Percentiles rank a stretch among this genome's conserved stretches.
These are phyloP conservation scores for Brachypodius melanocephalos DNA, from an alignment of 2,113 vertebrate genomes.

Conservation along the genomic window DNA sequence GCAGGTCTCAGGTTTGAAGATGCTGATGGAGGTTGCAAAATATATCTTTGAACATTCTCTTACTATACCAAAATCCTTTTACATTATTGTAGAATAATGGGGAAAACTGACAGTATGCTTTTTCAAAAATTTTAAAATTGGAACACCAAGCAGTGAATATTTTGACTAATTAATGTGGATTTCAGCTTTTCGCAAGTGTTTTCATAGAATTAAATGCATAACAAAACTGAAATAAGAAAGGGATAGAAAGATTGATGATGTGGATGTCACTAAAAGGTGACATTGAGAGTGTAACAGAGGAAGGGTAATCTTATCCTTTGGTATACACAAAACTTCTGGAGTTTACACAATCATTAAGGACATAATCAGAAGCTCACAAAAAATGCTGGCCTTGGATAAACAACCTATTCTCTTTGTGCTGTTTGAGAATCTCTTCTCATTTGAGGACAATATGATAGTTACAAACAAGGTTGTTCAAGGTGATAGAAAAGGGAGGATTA, in stretches of 20 bases:
- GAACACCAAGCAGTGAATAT: background rate
- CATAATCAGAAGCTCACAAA: background rate
- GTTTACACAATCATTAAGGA: background rate
- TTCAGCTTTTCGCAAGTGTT: background rate
- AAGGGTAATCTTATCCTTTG: background rate
- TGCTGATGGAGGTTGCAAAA: background rate
- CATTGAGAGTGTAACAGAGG: background rate
- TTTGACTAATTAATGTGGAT: background rate
- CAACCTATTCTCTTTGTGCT: background rate
- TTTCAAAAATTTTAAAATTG: background rate
- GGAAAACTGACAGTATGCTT: rapidly evolving
- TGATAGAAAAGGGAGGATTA: conserved; percentile 53
- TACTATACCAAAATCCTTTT: background rate
- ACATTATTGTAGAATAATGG: background rate
- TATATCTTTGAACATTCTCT: background rate
- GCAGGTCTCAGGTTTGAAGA: background rate
- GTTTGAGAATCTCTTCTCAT: background rate
- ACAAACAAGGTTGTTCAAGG: conserved; percentile 52
- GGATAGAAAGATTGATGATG: background rate
- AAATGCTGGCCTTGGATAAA: background rate
- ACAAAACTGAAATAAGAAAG: background rate
- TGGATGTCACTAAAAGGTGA: background rate
- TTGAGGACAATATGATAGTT: background rate
- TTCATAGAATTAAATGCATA: background rate
- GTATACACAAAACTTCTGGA: background rate